A percentile compares a stretch with the other conserved stretches of the same genome.
These are phyloP conservation scores for Actinopyga echinites DNA, from an alignment of 53 echinoderm and acorn worm genomes.

Conservation along the genomic window DNA sequence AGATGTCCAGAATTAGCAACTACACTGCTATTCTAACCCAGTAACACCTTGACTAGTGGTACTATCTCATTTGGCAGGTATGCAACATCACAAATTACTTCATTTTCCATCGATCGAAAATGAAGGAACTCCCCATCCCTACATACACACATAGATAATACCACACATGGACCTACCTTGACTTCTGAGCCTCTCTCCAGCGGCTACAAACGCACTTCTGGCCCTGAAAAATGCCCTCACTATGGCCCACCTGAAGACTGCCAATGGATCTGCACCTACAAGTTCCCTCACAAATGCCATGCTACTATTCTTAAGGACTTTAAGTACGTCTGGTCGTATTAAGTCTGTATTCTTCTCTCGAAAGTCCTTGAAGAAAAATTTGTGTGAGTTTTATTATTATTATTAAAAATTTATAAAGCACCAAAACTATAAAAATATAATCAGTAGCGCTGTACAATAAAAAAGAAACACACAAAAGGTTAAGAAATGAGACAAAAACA, in stretches of 20 bases:
- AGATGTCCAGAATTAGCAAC: too few relatives aligned
- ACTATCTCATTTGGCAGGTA: too few relatives aligned
- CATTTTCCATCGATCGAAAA: too few relatives aligned
- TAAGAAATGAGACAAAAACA: too few relatives aligned
- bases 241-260: slow-evolving; percentile 96
- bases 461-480: too few relatives aligned
- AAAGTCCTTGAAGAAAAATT: slow-evolving; percentile 62
- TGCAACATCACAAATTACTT: too few relatives aligned
- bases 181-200: slow-evolving; percentile 60
- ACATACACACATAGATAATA: background rate
- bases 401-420: background rate
- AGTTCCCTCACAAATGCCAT: slow-evolving; percentile 90
- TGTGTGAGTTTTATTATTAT: background rate
- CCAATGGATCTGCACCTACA: slow-evolving; percentile 88
- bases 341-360: slow-evolving; percentile 95
- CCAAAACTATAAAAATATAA: background rate
- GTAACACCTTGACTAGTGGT: too few relatives aligned
- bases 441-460: too few relatives aligned
- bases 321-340: slow-evolving; percentile 84
- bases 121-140: too few relatives aligned
- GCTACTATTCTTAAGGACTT: slow-evolving; percentile 95
- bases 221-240: slow-evolving; percentile 89
- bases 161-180: slow-evolving; percentile 28
- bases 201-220: slow-evolving; percentile 67
- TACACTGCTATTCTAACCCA: too few relatives aligned